Conservation (phyloP, 2,888 invertebrate species). For the Eristalis tenax region DNA sequence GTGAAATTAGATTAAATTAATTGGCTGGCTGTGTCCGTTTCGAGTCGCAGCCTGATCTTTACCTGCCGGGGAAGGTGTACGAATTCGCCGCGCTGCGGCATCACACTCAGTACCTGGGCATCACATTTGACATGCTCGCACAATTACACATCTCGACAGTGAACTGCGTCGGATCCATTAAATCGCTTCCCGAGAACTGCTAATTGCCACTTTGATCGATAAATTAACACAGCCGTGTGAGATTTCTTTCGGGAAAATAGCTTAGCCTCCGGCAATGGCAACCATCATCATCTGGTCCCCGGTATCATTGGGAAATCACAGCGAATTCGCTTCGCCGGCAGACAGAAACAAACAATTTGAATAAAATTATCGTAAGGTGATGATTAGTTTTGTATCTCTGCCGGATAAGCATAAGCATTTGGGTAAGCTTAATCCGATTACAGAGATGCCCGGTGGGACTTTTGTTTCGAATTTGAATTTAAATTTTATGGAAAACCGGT, state of each 20-base stretch:
- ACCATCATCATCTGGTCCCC: neutral
- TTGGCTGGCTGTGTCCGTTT: constrained; percentile 23
- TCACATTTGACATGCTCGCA: constrained; percentile 9
- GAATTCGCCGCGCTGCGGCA: constrained; percentile 44
- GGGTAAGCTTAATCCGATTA: constrained; percentile 51
- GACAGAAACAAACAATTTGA: constrained; percentile 7
- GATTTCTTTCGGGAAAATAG: neutral
- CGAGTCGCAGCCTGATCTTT: neutral
- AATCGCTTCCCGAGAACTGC: constrained; percentile 33
- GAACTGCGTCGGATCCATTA: constrained; percentile 10
- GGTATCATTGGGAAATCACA: neutral
- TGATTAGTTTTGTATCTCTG: constrained; percentile 16
- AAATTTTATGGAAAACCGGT: neutral
- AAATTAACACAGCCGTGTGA: constrained; percentile 49
- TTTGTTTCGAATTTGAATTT: neutral
- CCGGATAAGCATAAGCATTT: neutral
- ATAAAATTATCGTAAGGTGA: constrained; percentile 4
- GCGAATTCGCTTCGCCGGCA: constrained; percentile 18
- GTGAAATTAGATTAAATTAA: constrained; percentile 67
- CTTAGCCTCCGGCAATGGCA: neutral
- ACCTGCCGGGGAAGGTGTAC: neutral
- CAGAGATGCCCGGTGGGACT: neutral
- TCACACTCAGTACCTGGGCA: neutral
- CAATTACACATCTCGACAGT: constrained; percentile 7
- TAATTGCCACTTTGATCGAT: constrained; percentile 56